Evolutionary conservation across 2,888 invertebrate species (phyloP).

Genomic region (Dendrolimus pini): DNA sequence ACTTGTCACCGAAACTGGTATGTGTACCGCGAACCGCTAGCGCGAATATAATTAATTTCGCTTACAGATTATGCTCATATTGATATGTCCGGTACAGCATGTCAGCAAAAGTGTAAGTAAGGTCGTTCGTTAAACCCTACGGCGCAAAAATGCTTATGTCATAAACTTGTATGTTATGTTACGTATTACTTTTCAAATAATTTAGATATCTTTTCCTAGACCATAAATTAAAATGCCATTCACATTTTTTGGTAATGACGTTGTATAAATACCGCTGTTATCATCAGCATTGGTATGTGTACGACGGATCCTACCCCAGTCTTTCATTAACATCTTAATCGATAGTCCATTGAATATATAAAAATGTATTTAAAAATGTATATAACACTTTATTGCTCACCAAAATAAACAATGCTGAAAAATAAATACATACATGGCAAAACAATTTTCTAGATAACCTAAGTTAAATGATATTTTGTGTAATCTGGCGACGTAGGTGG

Average conservation of each 20-base stretch:
- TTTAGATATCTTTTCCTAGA: conserved; percentile 2
- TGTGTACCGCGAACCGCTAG: conserved; percentile 42
- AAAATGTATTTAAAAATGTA: no score
- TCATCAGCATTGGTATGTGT: no score
- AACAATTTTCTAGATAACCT: no score
- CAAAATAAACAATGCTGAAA: no score
- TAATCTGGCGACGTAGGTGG: no score
- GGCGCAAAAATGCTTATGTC: conserved; percentile 23
- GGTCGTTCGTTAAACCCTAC: conserved; percentile 51
- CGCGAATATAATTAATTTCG: conserved; percentile 58
- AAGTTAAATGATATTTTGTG: no score
- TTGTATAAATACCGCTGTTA: no score
- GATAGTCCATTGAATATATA: no score
- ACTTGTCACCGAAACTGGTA: conserved; percentile 71
- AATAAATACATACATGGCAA: no score
- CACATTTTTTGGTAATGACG: not conserved
- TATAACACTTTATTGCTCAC: no score
- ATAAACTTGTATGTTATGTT: conserved; percentile 3
- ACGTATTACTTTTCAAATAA: not conserved
- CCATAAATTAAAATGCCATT: not conserved
- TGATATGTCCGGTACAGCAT: conserved; percentile 55
- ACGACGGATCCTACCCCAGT: no score
- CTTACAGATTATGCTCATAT: conserved; percentile 35
- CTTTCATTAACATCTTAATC: no score
- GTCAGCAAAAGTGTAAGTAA: conserved; percentile 56